These are phyloP conservation scores for Tribolium madens DNA, from an alignment of 1,140 invertebrate genomes.

Conservation along the genomic window DNA sequence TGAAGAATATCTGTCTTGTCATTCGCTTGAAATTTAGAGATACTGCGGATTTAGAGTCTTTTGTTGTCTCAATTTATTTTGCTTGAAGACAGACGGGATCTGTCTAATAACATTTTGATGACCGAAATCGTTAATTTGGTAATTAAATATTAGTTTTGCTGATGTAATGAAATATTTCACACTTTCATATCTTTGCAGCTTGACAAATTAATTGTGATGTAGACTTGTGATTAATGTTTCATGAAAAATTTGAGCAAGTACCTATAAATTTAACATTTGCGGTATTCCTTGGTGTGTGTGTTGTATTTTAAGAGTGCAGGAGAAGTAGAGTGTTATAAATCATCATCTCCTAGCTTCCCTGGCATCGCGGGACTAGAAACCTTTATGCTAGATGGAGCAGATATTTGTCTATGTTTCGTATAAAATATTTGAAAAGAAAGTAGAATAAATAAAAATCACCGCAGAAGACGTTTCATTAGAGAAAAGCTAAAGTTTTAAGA, in stretches of 20 bases:
- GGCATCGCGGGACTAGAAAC: not conserved
- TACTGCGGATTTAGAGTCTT: not conserved
- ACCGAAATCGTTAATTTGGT: not conserved
- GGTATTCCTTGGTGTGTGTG: not conserved
- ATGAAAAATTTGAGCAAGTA: not conserved
- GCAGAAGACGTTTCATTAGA: not conserved
- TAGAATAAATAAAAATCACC: not conserved
- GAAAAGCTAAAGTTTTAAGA: not conserved
- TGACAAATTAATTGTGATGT: no score
- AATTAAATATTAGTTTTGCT: not conserved
- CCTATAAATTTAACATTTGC: not conserved
- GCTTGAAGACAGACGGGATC: not conserved
- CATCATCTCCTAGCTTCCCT: constrained; percentile 6
- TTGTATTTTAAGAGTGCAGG: not conserved
- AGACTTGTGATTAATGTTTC: no score
- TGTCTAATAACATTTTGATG: not conserved
- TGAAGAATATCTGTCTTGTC: constrained; percentile 1
- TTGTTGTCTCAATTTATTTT: constrained; percentile 14
- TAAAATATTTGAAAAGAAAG: not conserved
- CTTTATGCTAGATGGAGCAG: constrained; percentile 15
- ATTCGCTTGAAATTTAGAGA: constrained; percentile 12
- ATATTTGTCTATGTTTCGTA: constrained; percentile 6
- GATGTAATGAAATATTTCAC: not conserved
- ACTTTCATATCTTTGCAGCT: no score
- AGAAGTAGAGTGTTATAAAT: not conserved